A percentile compares a stretch with the other conserved stretches of the same genome.
phyloP scores from a whole-genome alignment of 2,113 vertebrate species.

The Onychostoma macrolepis region DNA sequence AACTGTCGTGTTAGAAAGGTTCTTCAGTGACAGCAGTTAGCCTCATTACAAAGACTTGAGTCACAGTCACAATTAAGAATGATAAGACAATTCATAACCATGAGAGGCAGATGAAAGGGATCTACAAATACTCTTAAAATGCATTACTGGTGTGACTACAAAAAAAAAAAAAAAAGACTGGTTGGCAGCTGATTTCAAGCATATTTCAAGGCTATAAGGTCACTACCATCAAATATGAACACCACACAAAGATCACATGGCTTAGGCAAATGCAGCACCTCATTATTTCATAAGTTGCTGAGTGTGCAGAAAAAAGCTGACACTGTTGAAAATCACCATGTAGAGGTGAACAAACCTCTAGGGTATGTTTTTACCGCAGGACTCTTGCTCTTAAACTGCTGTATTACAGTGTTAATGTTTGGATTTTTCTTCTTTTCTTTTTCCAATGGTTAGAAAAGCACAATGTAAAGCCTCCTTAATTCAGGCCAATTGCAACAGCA shows the following conservation, averaged over 20 bases:
- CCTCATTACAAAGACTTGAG: background rate
- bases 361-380: background rate
- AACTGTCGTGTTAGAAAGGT: background rate
- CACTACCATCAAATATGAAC: background rate
- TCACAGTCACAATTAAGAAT: background rate
- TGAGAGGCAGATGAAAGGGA: background rate
- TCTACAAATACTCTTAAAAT: background rate
- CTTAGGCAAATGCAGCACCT: background rate
- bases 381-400: background rate
- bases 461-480: background rate
- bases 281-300: conserved; percentile 21
- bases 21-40: background rate
- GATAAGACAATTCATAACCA: background rate
- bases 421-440: background rate
- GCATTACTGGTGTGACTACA: background rate
- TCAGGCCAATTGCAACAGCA: background rate
- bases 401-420: background rate
- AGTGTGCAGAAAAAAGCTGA: background rate
- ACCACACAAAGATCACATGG: background rate
- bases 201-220: background rate
- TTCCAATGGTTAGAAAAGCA: background rate
- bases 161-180: too few species aligned
- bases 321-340: background rate
- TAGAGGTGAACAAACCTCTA: background rate
- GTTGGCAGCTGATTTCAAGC: background rate